Evolutionary conservation across 2,113 vertebrate species (phyloP).

Genomic region (Seriola rivoliana): DNA sequence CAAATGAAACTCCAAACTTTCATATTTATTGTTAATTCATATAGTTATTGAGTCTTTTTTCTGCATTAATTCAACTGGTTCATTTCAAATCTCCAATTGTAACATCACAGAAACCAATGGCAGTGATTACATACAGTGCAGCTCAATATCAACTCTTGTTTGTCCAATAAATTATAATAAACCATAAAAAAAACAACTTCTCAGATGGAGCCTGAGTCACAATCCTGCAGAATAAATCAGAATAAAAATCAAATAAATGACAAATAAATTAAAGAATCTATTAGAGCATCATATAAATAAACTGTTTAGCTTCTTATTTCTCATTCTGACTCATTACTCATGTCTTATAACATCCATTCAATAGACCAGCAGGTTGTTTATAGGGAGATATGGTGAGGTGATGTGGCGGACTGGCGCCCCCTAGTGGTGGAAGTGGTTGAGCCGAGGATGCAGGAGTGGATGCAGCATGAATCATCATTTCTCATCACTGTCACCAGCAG

Average conservation of each 20-base stretch:
- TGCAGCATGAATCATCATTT: conserved; percentile 40
- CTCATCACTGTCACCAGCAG: neutral
- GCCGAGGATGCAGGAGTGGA: neutral
- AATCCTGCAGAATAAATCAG: neutral
- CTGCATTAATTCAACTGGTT: neutral
- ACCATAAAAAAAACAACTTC: neutral
- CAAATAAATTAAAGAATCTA: neutral
- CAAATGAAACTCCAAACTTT: neutral
- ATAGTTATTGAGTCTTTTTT: neutral
- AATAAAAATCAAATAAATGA: neutral
- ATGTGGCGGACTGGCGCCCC: neutral
- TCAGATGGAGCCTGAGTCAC: neutral
- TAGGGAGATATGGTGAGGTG: too few relatives aligned
- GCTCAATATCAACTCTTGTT: too few relatives aligned
- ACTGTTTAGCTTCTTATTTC: neutral
- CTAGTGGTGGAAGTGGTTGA: conserved; percentile 18
- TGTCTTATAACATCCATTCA: too few relatives aligned
- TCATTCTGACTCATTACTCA: neutral
- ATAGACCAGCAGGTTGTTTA: neutral
- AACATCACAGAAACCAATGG: neutral
- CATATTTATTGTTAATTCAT: too few relatives aligned
- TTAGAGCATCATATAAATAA: neutral
- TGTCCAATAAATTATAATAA: neutral
- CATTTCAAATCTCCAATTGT: neutral
- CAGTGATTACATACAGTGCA: neutral